Percentiles rank a stretch among this genome's conserved stretches.
These are phyloP conservation scores for Gambusia holbrooki DNA, from an alignment of 2,113 vertebrate genomes.

Conservation along the genomic window DNA sequence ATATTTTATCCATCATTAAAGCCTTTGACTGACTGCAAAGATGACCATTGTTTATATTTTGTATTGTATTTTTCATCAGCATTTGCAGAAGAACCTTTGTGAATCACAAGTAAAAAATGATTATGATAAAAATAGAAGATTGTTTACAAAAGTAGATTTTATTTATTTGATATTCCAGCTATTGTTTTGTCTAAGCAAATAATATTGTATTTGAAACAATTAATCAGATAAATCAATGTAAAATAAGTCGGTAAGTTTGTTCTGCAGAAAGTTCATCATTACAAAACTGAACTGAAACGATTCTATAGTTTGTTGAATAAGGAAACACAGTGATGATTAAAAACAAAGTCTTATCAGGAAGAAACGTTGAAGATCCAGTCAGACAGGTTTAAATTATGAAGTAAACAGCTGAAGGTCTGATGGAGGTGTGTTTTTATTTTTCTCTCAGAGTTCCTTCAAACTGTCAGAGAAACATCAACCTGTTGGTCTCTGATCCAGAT, in stretches of 20 bases:
- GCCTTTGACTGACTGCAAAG: not conserved
- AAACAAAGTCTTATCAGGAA: not conserved
- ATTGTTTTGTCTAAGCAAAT: not conserved
- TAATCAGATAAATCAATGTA: not conserved
- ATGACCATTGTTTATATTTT: not conserved
- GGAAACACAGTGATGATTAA: not conserved
- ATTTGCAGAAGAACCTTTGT: not conserved
- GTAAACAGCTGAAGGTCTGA: not conserved
- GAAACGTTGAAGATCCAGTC: not conserved
- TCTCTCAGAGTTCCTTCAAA: conserved; percentile 55
- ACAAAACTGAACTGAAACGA: not conserved
- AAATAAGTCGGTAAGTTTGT: not conserved
- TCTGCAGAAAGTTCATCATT: not conserved
- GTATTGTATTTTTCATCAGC: not conserved
- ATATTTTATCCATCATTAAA: no score
- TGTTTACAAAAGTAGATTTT: not conserved
- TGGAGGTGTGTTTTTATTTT: not conserved
- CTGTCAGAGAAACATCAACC: conserved; percentile 40
- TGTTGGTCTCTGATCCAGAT: conserved; percentile 54
- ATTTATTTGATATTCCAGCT: not conserved
- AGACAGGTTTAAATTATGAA: not conserved
- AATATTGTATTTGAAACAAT: not conserved
- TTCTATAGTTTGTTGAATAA: no score
- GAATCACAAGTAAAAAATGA: not conserved
- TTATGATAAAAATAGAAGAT: not conserved